Base-by-base conservation (phyloP, 2,888 invertebrate genomes). In the Pristionchus maxplancki region DNA sequence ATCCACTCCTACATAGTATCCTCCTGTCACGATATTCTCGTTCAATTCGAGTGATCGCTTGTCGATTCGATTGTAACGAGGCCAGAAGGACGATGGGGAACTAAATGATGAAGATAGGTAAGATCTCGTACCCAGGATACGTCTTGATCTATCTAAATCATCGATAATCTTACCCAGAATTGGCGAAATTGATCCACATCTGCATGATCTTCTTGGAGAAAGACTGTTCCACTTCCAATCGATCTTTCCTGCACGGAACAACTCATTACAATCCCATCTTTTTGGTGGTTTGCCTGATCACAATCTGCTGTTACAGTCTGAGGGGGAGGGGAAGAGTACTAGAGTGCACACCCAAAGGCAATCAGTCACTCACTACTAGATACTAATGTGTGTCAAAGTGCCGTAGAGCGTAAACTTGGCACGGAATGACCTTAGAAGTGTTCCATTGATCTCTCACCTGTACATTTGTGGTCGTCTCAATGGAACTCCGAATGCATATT, bases 401-500 rank as follows among this genome's bases (percentile, higher is more conserved):
- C n/a, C n/a, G 20, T n/a, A 20, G 58, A 82, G 81, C 40, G 20
- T 24, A 40, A 87, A 24, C 53, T 53, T 84, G 24, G n/a, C 53
- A 50, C 3, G 58, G 53, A 53, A 31, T 15, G 3, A 2, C 53
- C 50, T 58, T 58, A 1, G 17, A 53, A 24, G 50, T 50, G 50
- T 11, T 50, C n/a, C 62, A 40, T 13, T 13, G n/a, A 37, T 28
- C 78, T 28, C 78, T 34, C 20, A 85, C 89, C 71, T 90, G 96
- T 97, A 98, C 95, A 97, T 96, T 92, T 97, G 96, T 24, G 97
- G 97, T 96, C 96, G 96, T 96, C 98, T 97, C 94, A 98, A 96
- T 0, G 98, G 98, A 95, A 97, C 97, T 5, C 99, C 99, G 95
- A 99, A 98, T 92, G 98, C 97, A 95, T 98, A 99, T 95, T 97